These are phyloP conservation scores for Cyanocitta stelleri DNA, from an alignment of 2,113 vertebrate species.

Conservation along the genomic window DNA sequence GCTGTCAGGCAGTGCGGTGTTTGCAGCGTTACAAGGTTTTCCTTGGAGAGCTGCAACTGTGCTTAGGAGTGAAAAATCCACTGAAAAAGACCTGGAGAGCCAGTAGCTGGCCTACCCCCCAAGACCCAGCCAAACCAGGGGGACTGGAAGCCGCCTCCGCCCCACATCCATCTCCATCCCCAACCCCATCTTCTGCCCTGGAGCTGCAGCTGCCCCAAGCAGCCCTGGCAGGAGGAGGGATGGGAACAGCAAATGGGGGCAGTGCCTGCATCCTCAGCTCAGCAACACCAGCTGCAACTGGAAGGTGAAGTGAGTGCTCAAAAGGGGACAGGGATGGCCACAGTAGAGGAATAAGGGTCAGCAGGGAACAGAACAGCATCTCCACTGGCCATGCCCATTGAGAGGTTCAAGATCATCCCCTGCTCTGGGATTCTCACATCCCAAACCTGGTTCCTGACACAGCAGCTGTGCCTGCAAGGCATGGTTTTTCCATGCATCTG, in stretches of 20 bases:
- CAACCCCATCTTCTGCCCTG: neutral
- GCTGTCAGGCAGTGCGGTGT: accelerated
- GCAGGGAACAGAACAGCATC: neutral
- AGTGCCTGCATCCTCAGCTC: neutral
- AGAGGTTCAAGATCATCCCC: neutral
- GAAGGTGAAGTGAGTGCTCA: neutral
- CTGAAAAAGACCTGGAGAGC: neutral
- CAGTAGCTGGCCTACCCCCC: neutral
- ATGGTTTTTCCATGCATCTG: neutral
- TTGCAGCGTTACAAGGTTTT: neutral
- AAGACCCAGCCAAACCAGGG: neutral
- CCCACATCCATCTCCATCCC: no score
- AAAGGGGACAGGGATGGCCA: accelerated
- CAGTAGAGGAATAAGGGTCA: neutral
- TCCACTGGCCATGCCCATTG: accelerated
- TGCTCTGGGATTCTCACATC: neutral
- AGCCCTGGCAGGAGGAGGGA: neutral
- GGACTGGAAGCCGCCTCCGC: accelerated
- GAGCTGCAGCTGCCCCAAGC: neutral
- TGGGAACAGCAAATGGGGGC: neutral
- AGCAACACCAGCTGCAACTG: neutral
- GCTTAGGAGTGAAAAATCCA: neutral
- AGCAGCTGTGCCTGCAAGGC: neutral
- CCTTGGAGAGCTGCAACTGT: neutral
- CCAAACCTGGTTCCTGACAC: neutral